These are phyloP conservation scores for Holothuria glaberrima DNA, from an alignment of 35 echinoderm and acorn worm genomes.

Conservation along the genomic window DNA sequence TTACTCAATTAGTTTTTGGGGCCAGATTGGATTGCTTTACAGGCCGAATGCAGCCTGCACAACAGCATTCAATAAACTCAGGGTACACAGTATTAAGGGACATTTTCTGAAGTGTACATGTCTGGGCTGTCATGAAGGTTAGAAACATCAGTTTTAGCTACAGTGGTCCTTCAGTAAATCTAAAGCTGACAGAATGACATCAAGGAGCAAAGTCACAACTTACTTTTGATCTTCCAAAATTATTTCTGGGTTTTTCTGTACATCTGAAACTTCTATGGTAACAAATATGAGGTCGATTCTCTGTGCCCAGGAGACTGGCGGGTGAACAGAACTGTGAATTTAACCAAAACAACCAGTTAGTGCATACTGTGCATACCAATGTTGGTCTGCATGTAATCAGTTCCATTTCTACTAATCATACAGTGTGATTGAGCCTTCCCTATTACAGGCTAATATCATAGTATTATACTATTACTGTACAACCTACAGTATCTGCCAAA, in stretches of 20 bases:
- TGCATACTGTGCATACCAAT: background rate
- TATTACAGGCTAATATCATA: no score
- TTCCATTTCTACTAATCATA: no score
- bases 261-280: constrained; percentile 54
- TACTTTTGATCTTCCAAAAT: constrained; percentile 50
- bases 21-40: no score
- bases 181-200: background rate
- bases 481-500: no score
- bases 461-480: no score
- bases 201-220: background rate
- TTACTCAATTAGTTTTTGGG: no score
- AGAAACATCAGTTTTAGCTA: background rate
- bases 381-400: no score
- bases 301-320: constrained; percentile 36
- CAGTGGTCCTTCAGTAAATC: background rate
- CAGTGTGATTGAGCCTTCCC: no score
- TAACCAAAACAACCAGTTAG: background rate
- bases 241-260: constrained; percentile 32
- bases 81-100: no score
- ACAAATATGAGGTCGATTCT: constrained; percentile 8
- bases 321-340: constrained; percentile 10
- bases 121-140: background rate
- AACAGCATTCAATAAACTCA: background rate
- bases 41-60: no score
- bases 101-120: no score